Base-by-base conservation (phyloP, 2,888 invertebrate genomes). In the Nephrotoma appendiculata region DNA sequence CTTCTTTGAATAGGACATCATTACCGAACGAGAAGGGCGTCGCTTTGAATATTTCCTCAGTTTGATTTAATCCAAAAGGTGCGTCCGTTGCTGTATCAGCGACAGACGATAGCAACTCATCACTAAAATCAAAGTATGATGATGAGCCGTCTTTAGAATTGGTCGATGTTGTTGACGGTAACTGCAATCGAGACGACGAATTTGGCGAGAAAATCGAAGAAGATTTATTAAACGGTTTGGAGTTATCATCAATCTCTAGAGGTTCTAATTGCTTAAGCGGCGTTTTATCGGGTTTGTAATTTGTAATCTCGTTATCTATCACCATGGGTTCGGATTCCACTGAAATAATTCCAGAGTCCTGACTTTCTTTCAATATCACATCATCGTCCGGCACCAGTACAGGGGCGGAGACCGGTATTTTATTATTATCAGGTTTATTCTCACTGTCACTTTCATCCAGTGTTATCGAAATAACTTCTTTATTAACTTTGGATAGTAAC, bases 1-100 rank as follows among this genome's bases (percentile, higher is more conserved):
- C 86, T 86, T 94, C 94, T 88, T 94, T 93, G 88, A 93, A 93
- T 86, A 94, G 89, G 88, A 92, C 90, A 83, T 93, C 92, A 88
- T 92, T 93, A 87, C 92, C 92, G 88, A 93, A 93, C 4, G 92
- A 92, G 89, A 94, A 94, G 0, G 93, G 92, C 88, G 87, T 84
- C 88, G 86, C 57, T 86, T 86, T 86, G 9, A 86, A 86, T 86
- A 86, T 12, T n/a, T 86, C 86, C 5, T 86, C 86, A 2, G 85
- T 44, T 44, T 44, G 42, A 45, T 19, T 31, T 44, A 85, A 44
- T 43, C 6, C 85, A 85, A 85, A 85, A 9, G 6, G 19, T 19
- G 19, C 86, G n/a, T 86, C 86, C 12, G 31, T 52, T 7, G 41
- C 86, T 41, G 43, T 41, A 41, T 86, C 86, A 52, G 31, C 19